A percentile compares a stretch with the other conserved stretches of the same genome.
Evolutionary conservation across 1,140 invertebrate genomes (phyloP).

Genomic region (Drosophila sproati): DNA sequence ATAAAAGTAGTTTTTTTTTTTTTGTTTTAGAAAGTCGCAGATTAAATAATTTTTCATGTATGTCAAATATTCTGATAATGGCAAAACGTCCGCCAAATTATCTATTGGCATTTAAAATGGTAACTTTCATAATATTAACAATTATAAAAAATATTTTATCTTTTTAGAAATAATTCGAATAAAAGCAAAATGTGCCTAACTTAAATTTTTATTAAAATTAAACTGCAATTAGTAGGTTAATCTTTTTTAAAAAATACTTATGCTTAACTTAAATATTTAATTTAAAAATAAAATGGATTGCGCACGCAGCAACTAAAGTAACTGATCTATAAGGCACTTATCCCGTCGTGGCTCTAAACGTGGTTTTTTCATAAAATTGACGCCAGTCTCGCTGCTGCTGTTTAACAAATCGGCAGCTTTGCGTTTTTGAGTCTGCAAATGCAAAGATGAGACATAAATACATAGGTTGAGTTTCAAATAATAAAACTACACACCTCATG

Average conservation of each 20-base stretch:
- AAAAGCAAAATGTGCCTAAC: too few species aligned
- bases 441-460: not conserved
- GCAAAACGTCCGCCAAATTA: too few species aligned
- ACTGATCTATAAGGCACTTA: slow-evolving; percentile 81
- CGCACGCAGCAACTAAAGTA: slow-evolving; percentile 55
- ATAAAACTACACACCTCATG: slow-evolving; percentile 60
- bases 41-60: not conserved
- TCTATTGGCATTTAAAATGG: too few species aligned
- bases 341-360: slow-evolving; percentile 64
- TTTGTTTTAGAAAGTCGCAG: not conserved
- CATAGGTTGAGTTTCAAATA: not conserved
- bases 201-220: too few species aligned
- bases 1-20: too few species aligned
- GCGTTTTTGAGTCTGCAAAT: slow-evolving; percentile 66
- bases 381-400: slow-evolving; percentile 73
- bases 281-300: slow-evolving; percentile 4
- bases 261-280: slow-evolving; percentile 4
- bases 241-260: not conserved
- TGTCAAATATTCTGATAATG: not conserved
- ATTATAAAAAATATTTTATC: too few species aligned
- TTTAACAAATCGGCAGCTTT: slow-evolving; percentile 76
- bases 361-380: slow-evolving; percentile 77
- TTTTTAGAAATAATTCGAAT: too few species aligned
- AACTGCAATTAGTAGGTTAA: too few species aligned
- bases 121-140: too few species aligned